Conservation (phyloP, 2,797 vertebrate genomes). For the Lepus oiostolus region DNA sequence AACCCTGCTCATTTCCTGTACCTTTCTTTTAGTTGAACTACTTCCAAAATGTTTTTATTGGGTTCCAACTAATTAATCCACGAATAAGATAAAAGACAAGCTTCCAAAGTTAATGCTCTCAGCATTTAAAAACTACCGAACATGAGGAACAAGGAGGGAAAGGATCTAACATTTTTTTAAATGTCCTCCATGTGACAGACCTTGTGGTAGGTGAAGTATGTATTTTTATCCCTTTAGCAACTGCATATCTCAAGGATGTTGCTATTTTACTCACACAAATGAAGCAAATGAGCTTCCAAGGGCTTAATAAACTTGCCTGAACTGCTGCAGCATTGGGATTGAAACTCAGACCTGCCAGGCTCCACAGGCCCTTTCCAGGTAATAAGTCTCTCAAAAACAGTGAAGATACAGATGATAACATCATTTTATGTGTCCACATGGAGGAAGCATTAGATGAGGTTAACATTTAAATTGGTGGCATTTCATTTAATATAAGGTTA, state of each 20-base stretch:
- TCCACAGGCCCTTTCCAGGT: neutral
- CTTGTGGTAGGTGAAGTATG: neutral
- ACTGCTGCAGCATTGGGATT: neutral
- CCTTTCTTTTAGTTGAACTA: neutral
- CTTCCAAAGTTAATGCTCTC: neutral
- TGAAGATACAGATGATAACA: neutral
- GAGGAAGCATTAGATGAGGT: neutral
- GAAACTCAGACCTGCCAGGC: neutral
- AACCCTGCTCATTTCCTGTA: neutral
- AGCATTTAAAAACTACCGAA: neutral
- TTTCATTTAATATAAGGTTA: too few relatives aligned
- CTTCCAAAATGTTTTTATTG: neutral
- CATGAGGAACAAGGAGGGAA: neutral
- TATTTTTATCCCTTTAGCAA: neutral
- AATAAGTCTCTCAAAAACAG: neutral
- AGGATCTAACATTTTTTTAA: neutral
- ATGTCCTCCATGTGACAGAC: neutral
- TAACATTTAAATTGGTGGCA: neutral
- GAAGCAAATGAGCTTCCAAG: neutral
- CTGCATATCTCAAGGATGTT: neutral
- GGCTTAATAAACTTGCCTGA: neutral
- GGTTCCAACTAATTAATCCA: neutral
- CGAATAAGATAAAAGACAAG: slow-evolving; percentile 2
- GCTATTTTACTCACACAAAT: neutral
- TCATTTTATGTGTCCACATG: neutral